These are phyloP conservation scores for Semibalanus balanoides DNA, from an alignment of 1,140 invertebrate genomes.

Conservation along the genomic window DNA sequence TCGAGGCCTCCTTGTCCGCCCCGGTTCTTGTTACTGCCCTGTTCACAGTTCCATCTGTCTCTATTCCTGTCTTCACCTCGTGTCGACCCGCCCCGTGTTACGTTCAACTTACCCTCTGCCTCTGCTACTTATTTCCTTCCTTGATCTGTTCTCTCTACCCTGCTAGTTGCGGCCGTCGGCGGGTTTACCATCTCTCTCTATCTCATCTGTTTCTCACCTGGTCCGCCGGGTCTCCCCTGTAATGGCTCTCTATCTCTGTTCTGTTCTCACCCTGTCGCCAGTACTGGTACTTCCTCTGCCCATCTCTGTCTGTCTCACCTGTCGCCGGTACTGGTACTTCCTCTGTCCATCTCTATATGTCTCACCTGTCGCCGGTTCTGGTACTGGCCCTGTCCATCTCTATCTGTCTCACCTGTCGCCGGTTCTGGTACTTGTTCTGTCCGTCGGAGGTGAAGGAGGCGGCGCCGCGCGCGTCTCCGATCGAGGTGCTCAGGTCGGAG, in stretches of 20 bases:
- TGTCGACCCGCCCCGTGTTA: no score
- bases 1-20: no score
- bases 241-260: background rate
- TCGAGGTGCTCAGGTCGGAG: constrained; percentile 92
- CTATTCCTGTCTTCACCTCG: no score
- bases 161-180: no score
- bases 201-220: no score
- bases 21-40: no score
- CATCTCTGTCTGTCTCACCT: background rate
- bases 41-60: no score
- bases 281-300: background rate
- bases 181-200: no score
- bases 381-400: background rate
- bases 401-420: constrained; percentile 49
- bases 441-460: constrained; percentile 73
- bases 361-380: constrained; percentile 45
- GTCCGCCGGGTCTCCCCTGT: no score
- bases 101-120: no score
- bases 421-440: constrained; percentile 82
- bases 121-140: no score
- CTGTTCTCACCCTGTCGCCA: background rate
- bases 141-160: no score
- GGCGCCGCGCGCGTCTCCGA: constrained; percentile 75
- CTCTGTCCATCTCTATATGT: constrained; percentile 7
- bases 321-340: background rate